A percentile compares a stretch with the other conserved stretches of the same genome.
phyloP scores from a whole-genome alignment of 92 coral and sea anemone genomes.

The Scolanthus callimorphus region DNA sequence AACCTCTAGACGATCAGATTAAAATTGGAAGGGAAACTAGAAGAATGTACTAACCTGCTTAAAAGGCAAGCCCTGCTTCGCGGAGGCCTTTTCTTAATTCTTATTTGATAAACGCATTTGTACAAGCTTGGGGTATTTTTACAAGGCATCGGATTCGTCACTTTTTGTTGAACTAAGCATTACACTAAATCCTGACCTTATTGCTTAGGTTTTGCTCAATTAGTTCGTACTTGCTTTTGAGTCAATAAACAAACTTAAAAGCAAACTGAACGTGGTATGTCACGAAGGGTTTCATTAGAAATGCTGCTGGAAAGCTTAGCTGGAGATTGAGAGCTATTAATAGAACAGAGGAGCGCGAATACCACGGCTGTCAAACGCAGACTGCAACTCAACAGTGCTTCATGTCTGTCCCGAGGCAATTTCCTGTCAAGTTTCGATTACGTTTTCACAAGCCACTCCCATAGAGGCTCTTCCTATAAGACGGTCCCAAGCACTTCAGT shows the following conservation, averaged over 20 bases:
- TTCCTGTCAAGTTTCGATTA: slow-evolving; percentile 74
- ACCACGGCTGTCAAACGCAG: not conserved
- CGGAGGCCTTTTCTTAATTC: not conserved
- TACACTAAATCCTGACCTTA: slow-evolving; percentile 1
- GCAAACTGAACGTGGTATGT: not conserved
- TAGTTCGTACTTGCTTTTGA: not conserved
- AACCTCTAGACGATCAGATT: not conserved
- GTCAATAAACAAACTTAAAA: not conserved
- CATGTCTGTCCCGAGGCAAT: slow-evolving; percentile 16
- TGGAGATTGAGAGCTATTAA: not conserved
- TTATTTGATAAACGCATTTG: not conserved
- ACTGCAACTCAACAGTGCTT: slow-evolving; percentile 10
- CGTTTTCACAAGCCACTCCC: slow-evolving; percentile 80
- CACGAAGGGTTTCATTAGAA: not conserved
- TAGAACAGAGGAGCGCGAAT: not conserved
- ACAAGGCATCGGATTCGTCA: slow-evolving; percentile 7
- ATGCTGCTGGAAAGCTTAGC: not conserved
- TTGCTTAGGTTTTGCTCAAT: slow-evolving; percentile 1
- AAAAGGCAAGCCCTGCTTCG: not conserved
- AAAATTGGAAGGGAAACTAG: not conserved
- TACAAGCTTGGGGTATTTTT: not conserved
- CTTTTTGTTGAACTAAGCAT: slow-evolving; percentile 18
- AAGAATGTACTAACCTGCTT: not conserved
- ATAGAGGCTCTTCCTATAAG: slow-evolving; percentile 34
- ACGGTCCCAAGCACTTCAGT: slow-evolving; percentile 3